Base-by-base conservation (phyloP, 37 sponge, comb jelly and placozoan genomes). In the Petrosia ficiformis region DNA sequence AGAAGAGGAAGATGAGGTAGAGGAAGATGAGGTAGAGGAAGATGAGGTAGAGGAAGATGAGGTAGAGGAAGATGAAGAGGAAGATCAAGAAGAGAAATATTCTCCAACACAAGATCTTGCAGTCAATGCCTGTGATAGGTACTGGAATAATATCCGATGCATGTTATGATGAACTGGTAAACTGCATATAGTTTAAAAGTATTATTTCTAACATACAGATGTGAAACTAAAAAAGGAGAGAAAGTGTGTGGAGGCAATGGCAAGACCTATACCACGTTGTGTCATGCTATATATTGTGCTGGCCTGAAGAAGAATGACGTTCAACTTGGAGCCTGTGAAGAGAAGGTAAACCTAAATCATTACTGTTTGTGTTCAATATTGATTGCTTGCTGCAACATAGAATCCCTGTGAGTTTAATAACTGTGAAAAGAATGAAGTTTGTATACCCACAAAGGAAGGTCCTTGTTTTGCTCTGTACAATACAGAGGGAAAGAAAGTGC, bases 261-360 rank as follows among this genome's bases (percentile, higher is more conserved):
- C 24, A 63, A 85, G 74, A 85, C 79, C 19, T 85, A 78, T 37
- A 48, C 22, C 56, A 40, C 80, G 4, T 74, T 85, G 39, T 85
- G 86, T 71, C 79, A 78, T 79, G 86, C 86, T 58, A 59, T 85
- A 31, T 65, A 85, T 57, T 85, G 86, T 74, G 86, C 60, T 52
- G 80, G 70, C 21, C 75, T 85, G 19, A 28, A 16, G 0, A 52
- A 54, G 34, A 37, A 0, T 2, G 75, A 85, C 44, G 61, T 85
- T 11, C 65, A 57, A 32, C 29, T 24, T 31, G 80, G 86, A 35
- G 56, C 75, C 24, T 85, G 86, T 32, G 39, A 25, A 8, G 41
- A 38, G 16, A 68, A 68, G 56, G 84, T 84, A 26, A 59, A 70
- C 39, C 43, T 29, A 4, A 4, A 37, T 71, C 25, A 11, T 37